A percentile compares a stretch with the other conserved stretches of the same genome.
phyloP scores from a whole-genome alignment of 2,888 invertebrate genomes.

The Hirtodrosophila confusa region DNA sequence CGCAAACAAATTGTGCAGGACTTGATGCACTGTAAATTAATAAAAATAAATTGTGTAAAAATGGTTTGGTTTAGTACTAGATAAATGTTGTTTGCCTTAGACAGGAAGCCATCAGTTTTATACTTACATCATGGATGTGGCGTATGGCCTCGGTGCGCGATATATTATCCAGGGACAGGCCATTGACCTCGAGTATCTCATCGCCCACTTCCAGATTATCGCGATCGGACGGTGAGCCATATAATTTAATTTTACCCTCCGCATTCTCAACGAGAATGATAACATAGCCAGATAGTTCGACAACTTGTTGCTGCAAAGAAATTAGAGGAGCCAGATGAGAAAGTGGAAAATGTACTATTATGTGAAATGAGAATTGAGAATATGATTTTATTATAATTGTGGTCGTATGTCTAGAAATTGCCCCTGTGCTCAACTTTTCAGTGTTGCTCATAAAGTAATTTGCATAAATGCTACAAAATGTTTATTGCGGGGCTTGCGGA shows the following conservation, averaged over 20 bases:
- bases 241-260: constrained; percentile 96
- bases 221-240: constrained; percentile 96
- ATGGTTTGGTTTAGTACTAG: not conserved
- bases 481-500: constrained; percentile 24
- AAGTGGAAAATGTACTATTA: not conserved
- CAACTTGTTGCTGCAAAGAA: constrained; percentile 85
- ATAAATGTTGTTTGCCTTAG: too few species aligned
- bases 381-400: constrained; percentile 19
- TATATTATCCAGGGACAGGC: constrained; percentile 95
- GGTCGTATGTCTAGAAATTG: constrained; percentile 32
- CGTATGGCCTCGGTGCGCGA: constrained; percentile 96
- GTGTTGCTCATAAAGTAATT: constrained; percentile 65
- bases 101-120: not conserved
- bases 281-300: constrained; percentile 97
- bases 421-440: constrained; percentile 44
- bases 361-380: not conserved
- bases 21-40: constrained; percentile 94
- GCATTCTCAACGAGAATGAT: constrained; percentile 97
- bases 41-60: not conserved
- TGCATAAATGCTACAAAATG: constrained; percentile 71
- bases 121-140: constrained; percentile 95
- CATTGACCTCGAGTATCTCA: constrained; percentile 99
- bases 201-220: constrained; percentile 97
- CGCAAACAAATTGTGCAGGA: constrained; percentile 97
- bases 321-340: not conserved